phyloP scores from a whole-genome alignment of 2,888 invertebrate genomes.

The Caenorhabditis zanzibari region DNA sequence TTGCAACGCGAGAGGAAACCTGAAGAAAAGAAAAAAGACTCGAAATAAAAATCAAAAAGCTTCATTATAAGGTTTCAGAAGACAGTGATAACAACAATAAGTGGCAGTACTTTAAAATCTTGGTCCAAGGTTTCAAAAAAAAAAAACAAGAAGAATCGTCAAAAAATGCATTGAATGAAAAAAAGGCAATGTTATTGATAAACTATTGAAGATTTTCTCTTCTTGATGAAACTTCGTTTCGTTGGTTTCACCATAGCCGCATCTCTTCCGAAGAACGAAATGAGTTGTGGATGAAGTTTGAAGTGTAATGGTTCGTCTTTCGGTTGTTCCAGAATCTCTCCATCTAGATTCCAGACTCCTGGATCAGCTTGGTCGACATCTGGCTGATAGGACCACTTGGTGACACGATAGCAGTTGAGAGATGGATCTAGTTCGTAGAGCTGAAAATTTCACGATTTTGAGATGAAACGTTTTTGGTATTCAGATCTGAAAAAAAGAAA shows the following conservation, averaged over 20 bases:
- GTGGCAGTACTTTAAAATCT: slow-evolving; percentile 28
- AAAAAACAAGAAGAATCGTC: neutral
- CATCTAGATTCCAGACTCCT: slow-evolving; percentile 82
- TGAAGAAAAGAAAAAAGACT: neutral
- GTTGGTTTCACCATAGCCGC: slow-evolving; percentile 79
- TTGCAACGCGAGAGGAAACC: no score
- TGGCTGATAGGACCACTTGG: slow-evolving; percentile 80
- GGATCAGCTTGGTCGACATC: slow-evolving; percentile 72
- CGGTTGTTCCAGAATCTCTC: slow-evolving; percentile 82
- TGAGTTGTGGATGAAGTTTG: slow-evolving; percentile 81
- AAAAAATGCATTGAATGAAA: slow-evolving; percentile 13
- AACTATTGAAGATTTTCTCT: slow-evolving; percentile 75
- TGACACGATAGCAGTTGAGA: slow-evolving; percentile 80
- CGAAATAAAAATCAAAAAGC: slow-evolving; percentile 9
- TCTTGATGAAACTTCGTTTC: slow-evolving; percentile 76
- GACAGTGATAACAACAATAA: neutral
- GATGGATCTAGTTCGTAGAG: slow-evolving; percentile 73
- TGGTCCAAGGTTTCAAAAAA: slow-evolving; percentile 11
- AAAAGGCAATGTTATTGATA: slow-evolving; percentile 63
- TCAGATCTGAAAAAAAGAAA: no score
- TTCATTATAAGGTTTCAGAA: neutral
- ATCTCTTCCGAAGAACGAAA: slow-evolving; percentile 81
- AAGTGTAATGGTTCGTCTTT: slow-evolving; percentile 79
- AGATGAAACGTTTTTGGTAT: no score
- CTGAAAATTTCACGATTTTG: slow-evolving; percentile 48